phyloP scores from a whole-genome alignment of 2,888 invertebrate genomes.

The Mesorhabditis sp. region DNA sequence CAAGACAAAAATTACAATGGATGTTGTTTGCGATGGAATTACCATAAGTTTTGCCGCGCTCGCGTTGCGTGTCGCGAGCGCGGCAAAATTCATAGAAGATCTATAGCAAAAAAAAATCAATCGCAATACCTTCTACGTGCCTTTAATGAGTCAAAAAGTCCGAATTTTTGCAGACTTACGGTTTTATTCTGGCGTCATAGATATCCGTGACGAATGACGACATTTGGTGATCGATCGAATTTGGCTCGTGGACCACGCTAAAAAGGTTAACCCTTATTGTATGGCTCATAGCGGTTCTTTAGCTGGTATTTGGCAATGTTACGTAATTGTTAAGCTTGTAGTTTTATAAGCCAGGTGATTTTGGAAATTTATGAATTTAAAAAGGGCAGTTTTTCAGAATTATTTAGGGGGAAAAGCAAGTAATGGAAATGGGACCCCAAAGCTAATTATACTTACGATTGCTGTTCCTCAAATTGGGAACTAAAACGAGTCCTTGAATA shows the following conservation, averaged over 20 bases:
- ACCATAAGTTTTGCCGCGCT: no score
- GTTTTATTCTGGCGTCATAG: slow-evolving; percentile 45
- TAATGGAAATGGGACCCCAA: neutral
- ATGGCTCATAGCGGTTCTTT: neutral
- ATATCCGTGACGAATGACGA: slow-evolving; percentile 51
- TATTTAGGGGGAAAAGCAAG: no score
- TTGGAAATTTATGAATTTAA: neutral
- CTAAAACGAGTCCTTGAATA: neutral
- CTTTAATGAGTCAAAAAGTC: neutral
- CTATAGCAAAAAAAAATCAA: neutral
- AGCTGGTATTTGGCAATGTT: neutral
- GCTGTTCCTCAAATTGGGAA: neutral
- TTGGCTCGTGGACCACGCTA: slow-evolving; percentile 46
- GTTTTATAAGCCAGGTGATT: neutral
- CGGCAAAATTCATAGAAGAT: neutral
- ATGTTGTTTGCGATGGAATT: no score
- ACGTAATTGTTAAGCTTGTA: neutral
- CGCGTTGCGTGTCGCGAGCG: no score
- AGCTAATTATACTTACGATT: neutral
- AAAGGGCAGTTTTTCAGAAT: no score
- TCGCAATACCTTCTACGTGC: neutral
- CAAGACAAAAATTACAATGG: no score
- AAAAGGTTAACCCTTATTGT: slow-evolving; percentile 13
- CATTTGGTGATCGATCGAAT: slow-evolving; percentile 38
- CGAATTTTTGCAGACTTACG: slow-evolving; percentile 21